Evolutionary conservation across 2,113 vertebrate genomes (phyloP).

Genomic region (Chrysemys picta): DNA sequence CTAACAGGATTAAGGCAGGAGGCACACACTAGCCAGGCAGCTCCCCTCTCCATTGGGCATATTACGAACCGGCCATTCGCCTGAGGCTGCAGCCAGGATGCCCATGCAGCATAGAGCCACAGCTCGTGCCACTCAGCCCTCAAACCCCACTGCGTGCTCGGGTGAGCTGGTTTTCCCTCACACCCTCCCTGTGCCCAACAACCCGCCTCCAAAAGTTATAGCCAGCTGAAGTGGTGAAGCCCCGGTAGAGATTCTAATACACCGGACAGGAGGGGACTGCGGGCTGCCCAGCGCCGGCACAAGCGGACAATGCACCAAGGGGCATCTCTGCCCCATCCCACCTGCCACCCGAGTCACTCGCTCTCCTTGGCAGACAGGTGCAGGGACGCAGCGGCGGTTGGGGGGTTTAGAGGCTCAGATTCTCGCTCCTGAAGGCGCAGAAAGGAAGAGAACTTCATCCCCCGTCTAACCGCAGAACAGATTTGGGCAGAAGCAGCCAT

Average conservation of each 20-base stretch:
- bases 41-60: slow-evolving; percentile 41
- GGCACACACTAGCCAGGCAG: not conserved
- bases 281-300: no score
- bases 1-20: slow-evolving; percentile 64
- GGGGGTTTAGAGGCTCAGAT: no score
- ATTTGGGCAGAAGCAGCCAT: not conserved
- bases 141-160: accelerated
- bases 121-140: not conserved
- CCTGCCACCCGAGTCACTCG: accelerated
- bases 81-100: not conserved
- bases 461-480: no score
- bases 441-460: no score
- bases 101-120: accelerated
- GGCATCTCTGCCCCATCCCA: not conserved
- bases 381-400: no score
- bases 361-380: no score
- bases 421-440: no score
- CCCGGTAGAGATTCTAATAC: no score
- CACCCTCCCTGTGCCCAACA: accelerated
- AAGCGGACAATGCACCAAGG: no score
- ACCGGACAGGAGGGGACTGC: no score
- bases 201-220: not conserved
- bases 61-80: slow-evolving; percentile 23
- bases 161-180: not conserved
- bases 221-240: not conserved